Base-by-base conservation (phyloP, 2,888 invertebrate genomes). In the Phyllotreta cruciferae region DNA sequence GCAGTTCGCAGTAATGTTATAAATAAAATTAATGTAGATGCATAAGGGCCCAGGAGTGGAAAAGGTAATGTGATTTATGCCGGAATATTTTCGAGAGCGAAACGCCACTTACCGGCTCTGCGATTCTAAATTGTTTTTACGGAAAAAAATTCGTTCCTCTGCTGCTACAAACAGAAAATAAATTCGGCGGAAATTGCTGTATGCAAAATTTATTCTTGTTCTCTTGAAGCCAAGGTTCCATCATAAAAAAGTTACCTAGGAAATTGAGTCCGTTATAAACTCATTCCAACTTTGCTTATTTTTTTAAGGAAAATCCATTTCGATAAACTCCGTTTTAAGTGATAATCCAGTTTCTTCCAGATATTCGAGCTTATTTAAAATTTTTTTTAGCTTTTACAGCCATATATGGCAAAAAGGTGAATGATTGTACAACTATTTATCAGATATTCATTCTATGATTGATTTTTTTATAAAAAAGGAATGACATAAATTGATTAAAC, bases 131-230 rank as follows among this genome's bases (percentile, higher is more conserved):
- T 55, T 55, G 42, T 55, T 55, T 55, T 34, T 34, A 35, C 10
- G 34, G 50, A 58, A 41, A 58, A n/a, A 57, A 58, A 50, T 58
- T 10, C 24, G 52, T 57, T 49, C 34, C 39, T 49, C 50, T 41
- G 49, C 58, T 58, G 58, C 42, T 58, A 42, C 55, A 55, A 53
- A 57, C 57, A 38, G 14, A 39, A 41, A 41, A 52, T 50, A 58
- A 58, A 58, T 50, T 58, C 13, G 50, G 50, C 36, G 58, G 52
- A 58, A 58, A 58, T 58, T 58, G 58, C 34, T 58, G 35, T 38
- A 58, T 58, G 39, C 42, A 50, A 50, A 50, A 58, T 58, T 50
- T 41, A 50, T 58, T 35, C n/a, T 39, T 36, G n/a, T 50, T 58
- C 52, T 50, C 57, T 57, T 6, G 3, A 8, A 50, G 50, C 24